These are phyloP conservation scores for Lasius fuliginosus DNA, from an alignment of 2,888 invertebrate genomes.

Conservation along the genomic window DNA sequence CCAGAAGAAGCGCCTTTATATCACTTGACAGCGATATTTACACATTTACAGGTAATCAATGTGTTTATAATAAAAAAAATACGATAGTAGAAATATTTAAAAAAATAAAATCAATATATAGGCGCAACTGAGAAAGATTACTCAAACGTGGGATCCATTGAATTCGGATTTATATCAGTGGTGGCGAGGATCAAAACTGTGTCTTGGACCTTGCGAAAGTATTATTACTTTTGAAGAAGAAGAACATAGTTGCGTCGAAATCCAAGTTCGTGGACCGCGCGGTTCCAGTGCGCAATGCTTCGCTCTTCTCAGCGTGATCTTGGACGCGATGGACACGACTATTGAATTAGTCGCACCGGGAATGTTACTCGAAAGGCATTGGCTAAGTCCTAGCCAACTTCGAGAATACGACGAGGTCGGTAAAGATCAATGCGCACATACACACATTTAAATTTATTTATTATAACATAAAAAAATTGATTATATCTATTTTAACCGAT, in stretches of 20 bases:
- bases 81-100: neutral
- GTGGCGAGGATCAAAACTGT: slow-evolving; percentile 91
- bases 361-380: slow-evolving; percentile 89
- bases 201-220: slow-evolving; percentile 90
- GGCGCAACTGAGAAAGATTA: slow-evolving; percentile 88
- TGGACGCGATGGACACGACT: slow-evolving; percentile 88
- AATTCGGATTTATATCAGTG: slow-evolving; percentile 92
- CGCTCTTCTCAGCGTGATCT: slow-evolving; percentile 90
- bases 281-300: slow-evolving; percentile 88
- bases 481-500: slow-evolving; percentile 1
- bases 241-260: slow-evolving; percentile 88
- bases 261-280: slow-evolving; percentile 90
- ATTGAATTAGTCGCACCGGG: slow-evolving; percentile 90
- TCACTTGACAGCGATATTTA: slow-evolving; percentile 90
- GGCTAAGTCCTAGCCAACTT: slow-evolving; percentile 89
- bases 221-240: slow-evolving; percentile 89
- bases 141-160: slow-evolving; percentile 87
- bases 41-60: slow-evolving; percentile 88
- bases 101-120: slow-evolving; percentile 78
- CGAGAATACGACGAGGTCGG: slow-evolving; percentile 84
- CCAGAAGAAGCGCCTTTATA: slow-evolving; percentile 88
- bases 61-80: slow-evolving; percentile 19
- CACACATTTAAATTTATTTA: slow-evolving; percentile 13
- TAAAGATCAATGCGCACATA: slow-evolving; percentile 13
- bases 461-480: slow-evolving; percentile 12